Evolutionary conservation across 2,797 vertebrate species (phyloP).

Genomic region (Arrhamphus sclerolepis): DNA sequence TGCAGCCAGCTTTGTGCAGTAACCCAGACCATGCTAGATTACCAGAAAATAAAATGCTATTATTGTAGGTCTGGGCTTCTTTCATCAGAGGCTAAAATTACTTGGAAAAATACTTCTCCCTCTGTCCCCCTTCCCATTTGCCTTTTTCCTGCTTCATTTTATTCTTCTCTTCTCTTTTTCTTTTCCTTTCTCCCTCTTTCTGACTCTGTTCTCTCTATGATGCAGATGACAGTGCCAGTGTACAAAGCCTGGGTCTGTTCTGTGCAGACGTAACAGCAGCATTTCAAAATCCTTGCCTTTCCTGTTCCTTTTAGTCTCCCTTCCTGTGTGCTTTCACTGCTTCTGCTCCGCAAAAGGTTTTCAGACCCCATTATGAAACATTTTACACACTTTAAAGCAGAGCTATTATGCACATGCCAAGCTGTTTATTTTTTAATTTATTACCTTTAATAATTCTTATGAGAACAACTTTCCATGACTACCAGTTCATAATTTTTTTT

Average conservation of each 20-base stretch:
- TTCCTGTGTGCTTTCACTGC: slow-evolving; percentile 50
- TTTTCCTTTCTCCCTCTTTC: slow-evolving; percentile 20
- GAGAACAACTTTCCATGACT: not conserved
- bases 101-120: slow-evolving; percentile 61
- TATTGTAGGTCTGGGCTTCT: slow-evolving; percentile 54
- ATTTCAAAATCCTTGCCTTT: slow-evolving; percentile 67
- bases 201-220: slow-evolving; percentile 35
- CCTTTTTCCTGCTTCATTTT: slow-evolving; percentile 31
- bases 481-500: not conserved
- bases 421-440: not conserved
- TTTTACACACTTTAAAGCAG: not conserved
- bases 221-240: slow-evolving; percentile 46
- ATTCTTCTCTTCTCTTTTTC: slow-evolving; percentile 13
- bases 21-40: slow-evolving; percentile 58
- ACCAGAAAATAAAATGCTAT: slow-evolving; percentile 65
- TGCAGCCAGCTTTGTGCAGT: slow-evolving; percentile 52
- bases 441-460: too few relatives aligned
- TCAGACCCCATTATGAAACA: too few relatives aligned
- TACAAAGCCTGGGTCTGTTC: slow-evolving; percentile 65
- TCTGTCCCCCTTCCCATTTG: slow-evolving; percentile 41
- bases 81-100: slow-evolving; percentile 70
- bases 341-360: slow-evolving; percentile 14
- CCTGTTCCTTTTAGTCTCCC: slow-evolving; percentile 30
- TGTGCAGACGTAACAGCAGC: slow-evolving; percentile 48
- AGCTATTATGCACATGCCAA: not conserved